Base-by-base conservation (phyloP, 2,888 invertebrate species). In the Rhagium mordax region DNA sequence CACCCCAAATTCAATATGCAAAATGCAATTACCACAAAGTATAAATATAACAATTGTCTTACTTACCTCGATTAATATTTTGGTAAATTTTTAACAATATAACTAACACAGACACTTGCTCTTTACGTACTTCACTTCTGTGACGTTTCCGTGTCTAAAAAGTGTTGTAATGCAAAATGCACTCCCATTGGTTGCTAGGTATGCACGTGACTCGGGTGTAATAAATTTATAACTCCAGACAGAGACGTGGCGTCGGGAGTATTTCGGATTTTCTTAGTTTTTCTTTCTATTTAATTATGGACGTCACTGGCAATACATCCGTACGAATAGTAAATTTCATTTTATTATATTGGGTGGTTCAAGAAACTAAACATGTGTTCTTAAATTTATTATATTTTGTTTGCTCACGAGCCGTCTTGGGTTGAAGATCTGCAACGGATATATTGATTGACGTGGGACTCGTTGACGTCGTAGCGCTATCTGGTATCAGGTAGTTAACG, bases 81-180 rank as follows among this genome's bases (percentile, higher is more conserved):
- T 74, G 67, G 72, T 72, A 65, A 77, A 75, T 77, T 75, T 72
- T 73, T 68, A 66, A 75, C 48, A 71, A 71, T 57, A 71, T 69
- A 70, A 72, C 70, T 71, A 72, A 73, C 71, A 74, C 76, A 74
- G 74, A 78, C 74, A 75, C 74, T 67, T 53, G 41, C 51, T 48
- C 57, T 68, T 71, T 66, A 70, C 66, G 18, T 72, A 76, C 80
- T 72, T 64, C 57, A 76, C 62, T 68, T 72, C 48, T 47, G 27
- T 79, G 80, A 79, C 78, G 79, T 81, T 79, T 79, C 60, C 74
- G 55, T 59, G 53, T 64, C 66, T 65, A 57, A 75, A 73, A 70
- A 80, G 74, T 83, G 82, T 84, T 82, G 82, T 84, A 85, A 85
- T 82, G 80, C 80, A 81, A 81, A 79, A 80, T 69, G 74, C 69